These are phyloP conservation scores for Tromatobia lineatoria DNA, from an alignment of 2,888 invertebrate genomes.

Conservation along the genomic window DNA sequence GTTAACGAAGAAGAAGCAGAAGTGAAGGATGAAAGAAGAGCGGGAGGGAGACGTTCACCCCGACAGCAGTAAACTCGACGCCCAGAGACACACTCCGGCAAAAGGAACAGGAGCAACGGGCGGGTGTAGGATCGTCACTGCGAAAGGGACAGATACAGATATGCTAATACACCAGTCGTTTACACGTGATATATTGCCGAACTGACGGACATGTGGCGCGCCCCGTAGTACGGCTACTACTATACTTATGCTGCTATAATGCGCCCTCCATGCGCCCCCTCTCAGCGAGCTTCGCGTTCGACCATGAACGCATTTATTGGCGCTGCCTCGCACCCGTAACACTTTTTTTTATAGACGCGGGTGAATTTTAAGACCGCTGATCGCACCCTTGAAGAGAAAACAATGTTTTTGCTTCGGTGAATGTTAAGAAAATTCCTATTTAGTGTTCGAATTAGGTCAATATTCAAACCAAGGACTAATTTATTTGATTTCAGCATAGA, in stretches of 20 bases:
- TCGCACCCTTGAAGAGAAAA: conserved; percentile 19
- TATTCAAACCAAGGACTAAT: neutral
- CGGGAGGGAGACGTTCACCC: conserved; percentile 75
- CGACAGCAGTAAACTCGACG: conserved; percentile 73
- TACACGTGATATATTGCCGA: conserved; percentile 82
- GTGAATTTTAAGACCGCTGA: conserved; percentile 9
- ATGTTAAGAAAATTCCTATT: neutral
- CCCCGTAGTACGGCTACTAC: conserved; percentile 52
- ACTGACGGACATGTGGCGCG: conserved; percentile 78
- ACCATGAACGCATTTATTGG: neutral
- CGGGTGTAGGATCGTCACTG: conserved; percentile 35
- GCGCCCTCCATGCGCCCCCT: conserved; percentile 53
- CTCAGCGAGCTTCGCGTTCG: conserved; percentile 29
- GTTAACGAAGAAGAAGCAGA: conserved; percentile 30
- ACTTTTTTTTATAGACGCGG: conserved; percentile 49
- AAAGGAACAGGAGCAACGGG: conserved; percentile 15
- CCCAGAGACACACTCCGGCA: conserved; percentile 76
- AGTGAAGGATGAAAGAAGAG: conserved; percentile 55
- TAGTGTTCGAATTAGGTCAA: neutral
- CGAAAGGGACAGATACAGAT: conserved; percentile 78
- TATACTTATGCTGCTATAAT: conserved; percentile 16
- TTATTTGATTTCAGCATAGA: neutral
- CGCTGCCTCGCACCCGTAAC: conserved; percentile 26
- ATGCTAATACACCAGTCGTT: conserved; percentile 82
- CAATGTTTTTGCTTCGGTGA: neutral